These are phyloP conservation scores for Alectoris magna DNA, from an alignment of 2,797 vertebrate genomes.

Conservation along the genomic window DNA sequence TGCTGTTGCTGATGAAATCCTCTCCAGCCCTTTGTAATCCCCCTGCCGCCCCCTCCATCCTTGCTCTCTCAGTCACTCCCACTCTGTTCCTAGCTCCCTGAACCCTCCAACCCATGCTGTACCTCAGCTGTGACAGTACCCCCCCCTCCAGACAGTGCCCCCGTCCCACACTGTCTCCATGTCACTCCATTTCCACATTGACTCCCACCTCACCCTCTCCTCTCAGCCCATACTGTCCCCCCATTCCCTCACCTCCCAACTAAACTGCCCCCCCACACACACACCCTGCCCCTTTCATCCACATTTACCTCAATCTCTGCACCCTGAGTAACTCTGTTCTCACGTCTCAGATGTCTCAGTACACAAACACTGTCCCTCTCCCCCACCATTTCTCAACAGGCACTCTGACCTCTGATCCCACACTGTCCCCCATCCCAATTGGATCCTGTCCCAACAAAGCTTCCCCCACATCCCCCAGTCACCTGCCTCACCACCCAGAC, in stretches of 20 bases:
- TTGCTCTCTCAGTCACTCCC: background rate
- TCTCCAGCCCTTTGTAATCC: conserved; percentile 35
- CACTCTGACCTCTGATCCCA: too few relatives aligned
- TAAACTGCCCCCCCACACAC: too few relatives aligned
- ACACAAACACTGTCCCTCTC: too few relatives aligned
- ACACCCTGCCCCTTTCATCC: too few relatives aligned
- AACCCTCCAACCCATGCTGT: background rate
- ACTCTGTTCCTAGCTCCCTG: background rate
- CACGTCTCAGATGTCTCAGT: too few relatives aligned
- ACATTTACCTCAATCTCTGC: too few relatives aligned
- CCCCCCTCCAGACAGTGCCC: background rate
- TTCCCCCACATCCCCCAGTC: background rate
- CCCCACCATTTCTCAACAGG: too few relatives aligned
- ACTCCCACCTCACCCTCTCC: too few relatives aligned
- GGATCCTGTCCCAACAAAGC: too few relatives aligned
- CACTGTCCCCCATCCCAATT: too few relatives aligned
- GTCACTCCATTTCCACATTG: background rate
- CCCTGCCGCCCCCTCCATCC: background rate
- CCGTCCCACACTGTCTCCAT: background rate
- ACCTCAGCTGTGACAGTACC: too few relatives aligned
- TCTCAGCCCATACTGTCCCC: background rate
- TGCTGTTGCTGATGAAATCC: conserved; percentile 60
- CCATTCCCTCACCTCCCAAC: background rate
- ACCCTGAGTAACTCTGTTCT: too few relatives aligned
- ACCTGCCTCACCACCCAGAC: background rate